Evolutionary conservation across 2,888 invertebrate genomes (phyloP), one percentile per base, ranked within the genome.

Genomic region (Acanthacorydalis orientalis): DNA sequence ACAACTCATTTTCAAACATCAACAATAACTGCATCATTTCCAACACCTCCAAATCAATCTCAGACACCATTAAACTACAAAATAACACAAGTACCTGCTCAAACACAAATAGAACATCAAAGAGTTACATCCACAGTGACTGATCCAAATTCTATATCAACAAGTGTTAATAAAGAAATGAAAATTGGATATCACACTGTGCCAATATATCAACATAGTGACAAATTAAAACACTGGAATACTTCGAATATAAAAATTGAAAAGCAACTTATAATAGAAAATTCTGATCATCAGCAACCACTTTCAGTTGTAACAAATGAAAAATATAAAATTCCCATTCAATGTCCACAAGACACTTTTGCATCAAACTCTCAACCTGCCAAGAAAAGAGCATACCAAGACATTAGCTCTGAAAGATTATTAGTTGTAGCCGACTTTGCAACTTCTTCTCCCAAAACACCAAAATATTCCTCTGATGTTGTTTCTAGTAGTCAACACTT

Each of bases 81-180:
- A 23, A 12, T 43, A 12, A n/a, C 37, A 12, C 37, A 37, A 37
- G 14, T 23, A 31, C 10, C 43, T 33, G 54, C 48, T 15, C 50
- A 47, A 47, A 16, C 31, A 50, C 67, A 68, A 23, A 23, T 23
- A 60, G 65, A 69, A 6, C 71, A 73, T 50, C 71, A 68, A 53
- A 64, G 67, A 1, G 70, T 70, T 2, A 70, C 73, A 0, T 72
- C 74, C 1, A 73, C 73, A 2, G 72, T 70, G 59, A 68, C 69
- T 33, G 40, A 47, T 41, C 32, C 43, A 31, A 45, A 47, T 23
- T 43, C 34, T 35, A 23, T 23, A 23, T 23, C 23, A 4, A 23
- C 23, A 4, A 23, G 23, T 23, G 6, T 6, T 23, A 23, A 23
- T 23, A 23, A 23, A 23, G 48, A 48, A n/a, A 41, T 50, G 31